Conservation (phyloP, 2,888 invertebrate genomes). For the Hirtodrosophila alboralis region DNA sequence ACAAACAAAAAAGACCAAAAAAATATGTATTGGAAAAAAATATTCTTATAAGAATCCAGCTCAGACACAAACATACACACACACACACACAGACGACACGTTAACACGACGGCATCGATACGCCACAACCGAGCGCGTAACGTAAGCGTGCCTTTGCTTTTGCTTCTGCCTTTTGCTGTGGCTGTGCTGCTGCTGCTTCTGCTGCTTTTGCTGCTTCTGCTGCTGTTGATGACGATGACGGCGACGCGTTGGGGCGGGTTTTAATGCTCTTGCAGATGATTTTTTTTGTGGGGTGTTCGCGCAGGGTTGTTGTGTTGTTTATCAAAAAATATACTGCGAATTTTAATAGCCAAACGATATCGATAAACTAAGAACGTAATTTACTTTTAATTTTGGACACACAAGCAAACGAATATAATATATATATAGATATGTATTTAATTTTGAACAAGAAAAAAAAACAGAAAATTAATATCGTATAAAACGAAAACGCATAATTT, state of each 20-base stretch:
- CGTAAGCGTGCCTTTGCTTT: slow-evolving; percentile 56
- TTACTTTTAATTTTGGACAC: slow-evolving; percentile 37
- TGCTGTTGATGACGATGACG: slow-evolving; percentile 35
- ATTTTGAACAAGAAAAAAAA: slow-evolving; percentile 8
- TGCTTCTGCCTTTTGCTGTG: slow-evolving; percentile 31
- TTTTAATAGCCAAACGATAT: slow-evolving; percentile 48
- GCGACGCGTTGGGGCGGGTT: slow-evolving; percentile 59
- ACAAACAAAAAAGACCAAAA: slow-evolving; percentile 7
- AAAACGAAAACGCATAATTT: slow-evolving; percentile 17
- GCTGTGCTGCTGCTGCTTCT: slow-evolving; percentile 17
- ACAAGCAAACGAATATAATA: slow-evolving; percentile 23
- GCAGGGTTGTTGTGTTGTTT: slow-evolving; percentile 58
- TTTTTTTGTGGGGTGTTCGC: slow-evolving; percentile 39
- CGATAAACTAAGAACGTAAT: slow-evolving; percentile 46
- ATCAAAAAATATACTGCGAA: slow-evolving; percentile 51
- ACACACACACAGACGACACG: slow-evolving; percentile 31
- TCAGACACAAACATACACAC: slow-evolving; percentile 24
- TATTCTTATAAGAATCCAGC: slow-evolving; percentile 48
- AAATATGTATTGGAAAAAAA: slow-evolving; percentile 22
- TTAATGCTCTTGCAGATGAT: slow-evolving; percentile 60
- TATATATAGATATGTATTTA: slow-evolving; percentile 6
- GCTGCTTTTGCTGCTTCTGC: slow-evolving; percentile 22
- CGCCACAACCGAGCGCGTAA: slow-evolving; percentile 46
- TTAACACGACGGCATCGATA: slow-evolving; percentile 51
- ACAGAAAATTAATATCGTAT: slow-evolving; percentile 1